phyloP scores from a whole-genome alignment of 2,888 invertebrate species.

The Stegana nigrithorax region DNA sequence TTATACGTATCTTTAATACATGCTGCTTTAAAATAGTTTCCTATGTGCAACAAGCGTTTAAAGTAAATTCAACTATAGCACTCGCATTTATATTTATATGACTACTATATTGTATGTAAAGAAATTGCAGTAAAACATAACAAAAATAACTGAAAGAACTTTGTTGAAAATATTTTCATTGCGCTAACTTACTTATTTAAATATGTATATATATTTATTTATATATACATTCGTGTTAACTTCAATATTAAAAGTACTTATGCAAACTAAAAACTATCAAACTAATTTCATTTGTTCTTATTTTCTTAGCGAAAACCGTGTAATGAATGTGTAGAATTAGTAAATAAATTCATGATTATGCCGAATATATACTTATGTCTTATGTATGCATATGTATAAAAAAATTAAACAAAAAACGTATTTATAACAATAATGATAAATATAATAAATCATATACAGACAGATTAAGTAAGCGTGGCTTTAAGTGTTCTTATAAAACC shows the following conservation, averaged over 20 bases:
- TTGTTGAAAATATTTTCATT: not conserved
- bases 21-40: not conserved
- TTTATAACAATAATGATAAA: not conserved
- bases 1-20: no score
- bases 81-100: constrained; percentile 45
- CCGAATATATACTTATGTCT: not conserved
- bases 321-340: no score
- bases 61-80: constrained; percentile 44
- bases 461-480: not conserved
- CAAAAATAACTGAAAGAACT: not conserved
- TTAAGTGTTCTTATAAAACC: not conserved
- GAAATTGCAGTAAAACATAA: not conserved
- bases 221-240: not conserved
- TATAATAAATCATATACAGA: constrained; percentile 3
- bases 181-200: not conserved
- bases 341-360: no score
- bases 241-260: constrained; percentile 2
- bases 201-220: not conserved
- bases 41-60: not conserved
- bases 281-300: not conserved
- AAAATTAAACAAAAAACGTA: constrained; percentile 15
- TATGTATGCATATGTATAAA: constrained; percentile 22
- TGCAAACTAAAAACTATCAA: not conserved
- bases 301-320: no score
- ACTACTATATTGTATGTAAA: constrained; percentile 7